phyloP scores from a whole-genome alignment of 1,140 invertebrate genomes.

The Anastatus disparis region DNA sequence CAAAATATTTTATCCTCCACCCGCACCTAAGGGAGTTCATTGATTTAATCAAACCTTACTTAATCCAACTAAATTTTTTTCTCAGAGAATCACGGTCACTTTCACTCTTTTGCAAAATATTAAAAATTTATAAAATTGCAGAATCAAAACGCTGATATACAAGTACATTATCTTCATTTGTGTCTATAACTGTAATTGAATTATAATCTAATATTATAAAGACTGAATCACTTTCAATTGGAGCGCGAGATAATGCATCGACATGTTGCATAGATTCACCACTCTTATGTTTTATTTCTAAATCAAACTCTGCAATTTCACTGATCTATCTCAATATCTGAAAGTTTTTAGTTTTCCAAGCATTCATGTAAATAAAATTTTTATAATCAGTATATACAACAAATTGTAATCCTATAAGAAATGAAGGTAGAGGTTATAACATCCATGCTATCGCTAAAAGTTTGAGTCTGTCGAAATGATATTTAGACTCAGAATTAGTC shows the following conservation, averaged over 20 bases:
- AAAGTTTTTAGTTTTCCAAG: constrained; percentile 5
- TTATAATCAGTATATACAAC: constrained; percentile 27
- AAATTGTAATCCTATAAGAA: constrained; percentile 37
- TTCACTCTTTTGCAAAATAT: too few relatives aligned
- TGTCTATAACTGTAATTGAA: too few relatives aligned
- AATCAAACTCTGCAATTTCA: constrained; percentile 1
- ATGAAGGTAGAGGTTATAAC: constrained; percentile 10
- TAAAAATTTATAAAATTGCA: too few relatives aligned
- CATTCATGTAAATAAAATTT: constrained; percentile 3
- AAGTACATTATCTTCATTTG: too few relatives aligned
- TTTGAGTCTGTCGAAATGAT: constrained; percentile 46
- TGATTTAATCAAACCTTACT: too few relatives aligned
- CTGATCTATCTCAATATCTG: constrained; percentile 11
- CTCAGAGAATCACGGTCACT: too few relatives aligned
- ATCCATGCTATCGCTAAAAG: constrained; percentile 37
- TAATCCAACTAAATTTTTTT: too few relatives aligned
- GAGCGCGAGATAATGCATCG: neutral
- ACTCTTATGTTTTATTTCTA: neutral
- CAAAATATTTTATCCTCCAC: too few relatives aligned
- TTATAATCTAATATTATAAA: too few relatives aligned
- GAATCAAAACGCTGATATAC: too few relatives aligned
- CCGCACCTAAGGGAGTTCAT: too few relatives aligned
- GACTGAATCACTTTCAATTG: neutral
- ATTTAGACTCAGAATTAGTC: constrained; percentile 42
- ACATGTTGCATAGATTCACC: neutral